phyloP scores from a whole-genome alignment of 2,113 vertebrate genomes.

The Psittacus erithacus region DNA sequence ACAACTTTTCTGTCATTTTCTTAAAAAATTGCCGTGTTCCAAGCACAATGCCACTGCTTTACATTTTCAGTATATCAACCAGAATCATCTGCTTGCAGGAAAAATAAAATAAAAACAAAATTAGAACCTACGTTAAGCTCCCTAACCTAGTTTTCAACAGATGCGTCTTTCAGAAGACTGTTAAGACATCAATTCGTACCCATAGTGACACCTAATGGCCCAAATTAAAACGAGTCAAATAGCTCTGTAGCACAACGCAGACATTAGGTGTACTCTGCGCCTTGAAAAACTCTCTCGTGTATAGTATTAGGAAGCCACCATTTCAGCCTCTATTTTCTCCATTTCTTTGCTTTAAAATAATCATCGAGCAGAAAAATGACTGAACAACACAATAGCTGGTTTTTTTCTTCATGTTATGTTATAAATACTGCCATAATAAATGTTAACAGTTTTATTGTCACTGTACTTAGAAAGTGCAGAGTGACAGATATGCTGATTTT shows the following conservation, averaged over 20 bases:
- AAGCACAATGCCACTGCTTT: neutral
- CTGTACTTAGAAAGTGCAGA: neutral
- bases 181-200: neutral
- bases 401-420: neutral
- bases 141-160: neutral
- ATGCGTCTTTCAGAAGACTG: neutral
- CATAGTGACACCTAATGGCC: constrained; percentile 2
- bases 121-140: neutral
- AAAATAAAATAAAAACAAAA: neutral
- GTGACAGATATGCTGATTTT: neutral
- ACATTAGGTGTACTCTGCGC: neutral
- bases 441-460: neutral
- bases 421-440: neutral
- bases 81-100: neutral
- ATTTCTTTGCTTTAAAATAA: neutral
- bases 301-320: neutral
- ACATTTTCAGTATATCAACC: neutral
- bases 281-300: neutral
- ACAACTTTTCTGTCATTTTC: neutral
- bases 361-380: neutral
- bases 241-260: neutral
- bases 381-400: neutral
- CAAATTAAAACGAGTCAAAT: neutral
- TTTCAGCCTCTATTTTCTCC: neutral
- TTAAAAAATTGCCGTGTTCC: neutral